Evolutionary conservation across 2,888 invertebrate species (phyloP), one percentile per base, ranked within the genome.

Genomic region (Steromphala cineraria): DNA sequence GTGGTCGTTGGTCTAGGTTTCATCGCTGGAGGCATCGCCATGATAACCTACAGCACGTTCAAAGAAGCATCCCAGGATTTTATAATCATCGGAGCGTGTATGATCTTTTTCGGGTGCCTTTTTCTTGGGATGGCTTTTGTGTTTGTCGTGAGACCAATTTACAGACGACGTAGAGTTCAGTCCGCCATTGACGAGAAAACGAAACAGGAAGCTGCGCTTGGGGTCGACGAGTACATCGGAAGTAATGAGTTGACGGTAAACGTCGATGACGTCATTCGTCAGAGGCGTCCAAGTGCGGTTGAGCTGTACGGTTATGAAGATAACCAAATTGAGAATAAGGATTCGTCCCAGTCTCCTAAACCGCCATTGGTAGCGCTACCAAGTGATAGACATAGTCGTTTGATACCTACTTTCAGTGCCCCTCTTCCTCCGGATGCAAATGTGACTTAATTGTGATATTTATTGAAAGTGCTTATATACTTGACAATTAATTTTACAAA

Each of bases 161-260:
- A 71, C 40, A n/a, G 19, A 36, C 40, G 36, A 19, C 31, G 71
- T n/a, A 13, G 40, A 2, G 40, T 71, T 5, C 31, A 71, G 36
- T 31, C 71, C 40, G n/a, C 36, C 71, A 40, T 40, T 71, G 71
- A 71, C 19, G 71, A 71, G 71, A 71, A 71, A n/a, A 36, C 31
- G n/a, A 31, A 36, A n/a, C 31, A 71, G 36, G 71, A 71, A 28
- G 71, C 71, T 71, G 36, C 71, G 8, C 71, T 71, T 17, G 71
- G 71, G 40, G 71, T 40, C 0, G 71, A 71, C 40, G 40, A 40
- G 17, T 71, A 71, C 40, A 36, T 71, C n/a, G 71, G 40, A 31
- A 36, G 40, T 71, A 19, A 40, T 10, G 40, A 19, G 17, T 36
- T 71, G 19, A 31, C 36, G 17, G 71, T 71, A 17, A 40, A 36